Base-by-base conservation (phyloP, 2,113 vertebrate species). In the Anhinga rufa region DNA sequence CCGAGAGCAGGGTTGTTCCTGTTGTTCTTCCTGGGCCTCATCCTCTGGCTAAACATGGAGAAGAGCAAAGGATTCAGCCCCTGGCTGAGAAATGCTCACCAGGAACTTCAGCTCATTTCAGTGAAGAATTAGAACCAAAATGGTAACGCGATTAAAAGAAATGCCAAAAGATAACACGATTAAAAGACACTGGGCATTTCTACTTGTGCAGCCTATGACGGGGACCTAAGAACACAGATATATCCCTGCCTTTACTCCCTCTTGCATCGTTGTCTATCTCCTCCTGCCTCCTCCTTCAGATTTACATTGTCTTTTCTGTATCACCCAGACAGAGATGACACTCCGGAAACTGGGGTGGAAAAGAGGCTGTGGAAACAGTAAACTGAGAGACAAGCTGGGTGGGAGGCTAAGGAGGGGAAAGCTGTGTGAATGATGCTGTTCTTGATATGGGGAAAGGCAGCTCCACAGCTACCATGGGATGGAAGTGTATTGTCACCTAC, bases 271-370 rank as follows among this genome's bases (percentile, higher is more conserved):
- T 66, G 3, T 14, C 51, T 48, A 24, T 6, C 61, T 55, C 32
- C 51, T 71, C 32, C 51, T 40, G 18, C 60, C 52, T 80, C 62
- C n/a, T 58, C 36, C 79, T 54, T 66, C 82, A 74, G 54, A 9
- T n/a, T 54, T 48, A 0, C 5, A 0, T 29, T 55, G 11, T 49
- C 24, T 58, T 69, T 81, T 28, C 15, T 48, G 1, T 38, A n/a
- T 28, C n/a, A 49, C 6, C 21, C 48, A 48, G 44, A 17, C 7
- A n/a, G 66, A 75, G 28, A 22, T 6, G 29, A 52, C 20, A 15
- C n/a, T 44, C 6, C 0, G 49, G 42, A 55, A 62, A 60, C 6
- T 9, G 24, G 17, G 13, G 11, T 65, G 18, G 36, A n/a, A 40
- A 72, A 62, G 29, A 57, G 6, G 11, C 5, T 14, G 14, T 17